A percentile compares a stretch with the other conserved stretches of the same genome.
Evolutionary conservation across 2,888 invertebrate genomes (phyloP).

Genomic region (Drosophila colorata): DNA sequence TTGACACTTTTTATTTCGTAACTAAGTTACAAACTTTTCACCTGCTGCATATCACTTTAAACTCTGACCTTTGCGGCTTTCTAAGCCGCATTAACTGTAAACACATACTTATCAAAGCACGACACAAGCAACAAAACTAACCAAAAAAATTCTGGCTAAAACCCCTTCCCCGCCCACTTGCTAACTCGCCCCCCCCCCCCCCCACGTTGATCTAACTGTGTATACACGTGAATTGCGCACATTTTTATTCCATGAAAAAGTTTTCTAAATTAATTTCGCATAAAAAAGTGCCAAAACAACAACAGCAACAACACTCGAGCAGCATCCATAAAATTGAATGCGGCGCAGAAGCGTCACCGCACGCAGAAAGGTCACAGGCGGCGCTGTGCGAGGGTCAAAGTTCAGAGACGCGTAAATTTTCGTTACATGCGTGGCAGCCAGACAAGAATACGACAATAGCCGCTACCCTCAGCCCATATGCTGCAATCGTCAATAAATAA

Average conservation of each 20-base stretch:
- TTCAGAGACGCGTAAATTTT: slow-evolving; percentile 75
- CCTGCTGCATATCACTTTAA: slow-evolving; percentile 15
- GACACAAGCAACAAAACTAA: slow-evolving; percentile 21
- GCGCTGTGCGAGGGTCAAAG: slow-evolving; percentile 72
- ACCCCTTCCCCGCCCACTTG: slow-evolving; percentile 3
- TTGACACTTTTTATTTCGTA: neutral
- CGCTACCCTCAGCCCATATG: neutral
- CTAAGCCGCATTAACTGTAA: slow-evolving; percentile 42
- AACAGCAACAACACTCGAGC: slow-evolving; percentile 31
- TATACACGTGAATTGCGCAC: slow-evolving; percentile 39
- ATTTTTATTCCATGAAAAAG: slow-evolving; percentile 56
- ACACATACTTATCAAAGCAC: slow-evolving; percentile 26
- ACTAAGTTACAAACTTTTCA: slow-evolving; percentile 15
- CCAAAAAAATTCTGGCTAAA: slow-evolving; percentile 2
- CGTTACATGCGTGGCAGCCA: slow-evolving; percentile 52
- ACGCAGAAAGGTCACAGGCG: slow-evolving; percentile 71
- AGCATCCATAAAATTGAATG: slow-evolving; percentile 65
- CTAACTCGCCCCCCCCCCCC: too few relatives aligned
- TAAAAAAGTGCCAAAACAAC: slow-evolving; percentile 57
- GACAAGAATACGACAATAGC: slow-evolving; percentile 6
- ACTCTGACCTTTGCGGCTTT: slow-evolving; percentile 35
- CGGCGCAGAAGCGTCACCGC: slow-evolving; percentile 50
- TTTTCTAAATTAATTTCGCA: slow-evolving; percentile 77
- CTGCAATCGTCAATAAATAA: slow-evolving; percentile 1
- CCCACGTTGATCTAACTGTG: too few relatives aligned